These are phyloP conservation scores for Chelidonichthys spinosus DNA, from an alignment of 2,797 vertebrate genomes.

Conservation along the genomic window DNA sequence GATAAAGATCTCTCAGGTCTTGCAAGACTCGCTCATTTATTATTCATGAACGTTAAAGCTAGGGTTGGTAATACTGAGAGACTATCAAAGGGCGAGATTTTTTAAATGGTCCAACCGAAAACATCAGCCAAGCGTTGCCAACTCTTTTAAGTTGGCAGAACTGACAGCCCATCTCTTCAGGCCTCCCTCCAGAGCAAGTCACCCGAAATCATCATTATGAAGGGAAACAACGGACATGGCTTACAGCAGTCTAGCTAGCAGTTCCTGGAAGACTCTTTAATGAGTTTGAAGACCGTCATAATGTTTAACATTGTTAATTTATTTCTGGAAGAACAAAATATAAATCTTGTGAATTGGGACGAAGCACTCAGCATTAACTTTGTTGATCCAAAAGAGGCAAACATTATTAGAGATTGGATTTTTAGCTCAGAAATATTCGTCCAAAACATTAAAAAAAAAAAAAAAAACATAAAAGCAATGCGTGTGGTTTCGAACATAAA, in stretches of 20 bases:
- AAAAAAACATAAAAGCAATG: slow-evolving; percentile 15
- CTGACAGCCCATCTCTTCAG: no score
- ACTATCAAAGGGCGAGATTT: not conserved
- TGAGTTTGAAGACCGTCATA: not conserved
- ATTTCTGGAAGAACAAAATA: not conserved
- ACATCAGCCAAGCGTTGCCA: not conserved
- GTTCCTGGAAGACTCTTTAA: no score
- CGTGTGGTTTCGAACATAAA: not conserved
- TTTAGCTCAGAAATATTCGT: not conserved
- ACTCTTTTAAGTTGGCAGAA: not conserved
- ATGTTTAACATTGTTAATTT: not conserved
- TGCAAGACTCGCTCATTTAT: slow-evolving; percentile 26
- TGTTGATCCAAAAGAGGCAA: not conserved
- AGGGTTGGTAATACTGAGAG: not conserved
- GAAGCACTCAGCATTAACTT: not conserved
- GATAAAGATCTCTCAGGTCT: slow-evolving; percentile 19
- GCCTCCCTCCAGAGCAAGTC: no score
- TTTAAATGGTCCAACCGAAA: not conserved
- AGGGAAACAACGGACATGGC: no score
- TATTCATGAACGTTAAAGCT: slow-evolving; percentile 30
- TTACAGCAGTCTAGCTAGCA: no score
- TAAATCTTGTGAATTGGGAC: not conserved
- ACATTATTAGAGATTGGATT: not conserved
- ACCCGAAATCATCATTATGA: no score
- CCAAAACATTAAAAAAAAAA: not conserved